phyloP scores from a whole-genome alignment of 2,113 vertebrate genomes.

The Malurus elegans region DNA sequence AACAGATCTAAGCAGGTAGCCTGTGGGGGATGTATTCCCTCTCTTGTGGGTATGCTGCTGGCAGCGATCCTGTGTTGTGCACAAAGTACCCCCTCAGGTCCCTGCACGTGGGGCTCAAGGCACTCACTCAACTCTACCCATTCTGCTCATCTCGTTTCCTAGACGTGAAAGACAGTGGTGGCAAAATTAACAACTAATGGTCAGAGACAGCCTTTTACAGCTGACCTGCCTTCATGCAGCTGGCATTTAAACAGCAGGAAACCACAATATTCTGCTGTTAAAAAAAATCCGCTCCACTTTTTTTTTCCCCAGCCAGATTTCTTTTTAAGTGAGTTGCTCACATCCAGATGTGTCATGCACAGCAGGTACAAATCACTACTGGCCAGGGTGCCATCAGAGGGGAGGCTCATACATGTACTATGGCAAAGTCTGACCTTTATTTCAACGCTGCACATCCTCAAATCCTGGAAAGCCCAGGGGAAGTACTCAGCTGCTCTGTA shows the following conservation, averaged over 20 bases:
- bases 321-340: neutral
- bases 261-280: neutral
- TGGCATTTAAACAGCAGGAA: neutral
- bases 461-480: neutral
- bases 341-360: neutral
- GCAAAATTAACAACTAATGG: neutral
- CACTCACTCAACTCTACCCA: neutral
- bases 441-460: neutral
- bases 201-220: neutral
- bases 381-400: neutral
- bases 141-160: neutral
- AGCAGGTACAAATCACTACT: neutral
- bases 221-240: neutral
- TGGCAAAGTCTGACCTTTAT: neutral
- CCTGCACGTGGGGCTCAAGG: neutral
- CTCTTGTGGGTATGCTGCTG: neutral
- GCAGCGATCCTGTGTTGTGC: accelerated
- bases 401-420: neutral
- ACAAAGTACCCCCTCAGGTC: neutral
- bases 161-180: neutral
- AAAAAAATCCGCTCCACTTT: neutral
- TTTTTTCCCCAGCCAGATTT: neutral
- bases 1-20: neutral
- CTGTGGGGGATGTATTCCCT: neutral
- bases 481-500: neutral